Evolutionary conservation across 2,113 vertebrate species (phyloP), one percentile per base, ranked within the genome.

Genomic region (Gnathonemus longibarbis): DNA sequence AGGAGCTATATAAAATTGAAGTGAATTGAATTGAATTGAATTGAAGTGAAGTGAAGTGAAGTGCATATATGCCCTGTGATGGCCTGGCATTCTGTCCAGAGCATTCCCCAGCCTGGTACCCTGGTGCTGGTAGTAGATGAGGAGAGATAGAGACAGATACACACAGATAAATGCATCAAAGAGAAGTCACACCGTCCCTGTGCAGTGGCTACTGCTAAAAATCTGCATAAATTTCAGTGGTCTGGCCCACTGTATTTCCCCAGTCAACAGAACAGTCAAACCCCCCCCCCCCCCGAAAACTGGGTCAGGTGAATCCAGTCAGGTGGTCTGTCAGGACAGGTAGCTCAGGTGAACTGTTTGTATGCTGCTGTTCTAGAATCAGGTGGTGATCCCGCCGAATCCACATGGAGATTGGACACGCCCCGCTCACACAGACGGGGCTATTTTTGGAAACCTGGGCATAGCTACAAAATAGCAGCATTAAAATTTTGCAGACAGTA

Each of bases 231-330:
- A 15, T 77, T 48, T 2, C 58, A 31, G 42, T 89, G 15, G 39
- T 86, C 19, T 86, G 13, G 42, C 56, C 9, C 89, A 88, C 91
- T 92, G 92, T 91, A 48, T 66, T 24, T 85, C 74, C 87, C 91
- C 56, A 49, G 52, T 91, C 15, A 90, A 89, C 49, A 89, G 89
- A 88, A 91, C 90, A 90, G 80, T 91, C 70, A 84, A 77, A 66
- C 52, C 91, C 89, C 70, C 27, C 31, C 4, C 52, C 91, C 89
- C 70, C 27, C 31, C 4, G 92, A 74, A 24, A 66, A 66, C 58
- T 94, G 93, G 94, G 45, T 95, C 93, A 90, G 49, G 66, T 83
- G 88, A 9, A 5, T 39, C 21, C 35, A 11, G n/a, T 87, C 39
- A 48, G 49, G 27, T 83, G 45, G 84, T 31, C 49, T 27, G 62